These are phyloP conservation scores for Gortyna flavago DNA, from an alignment of 2,888 invertebrate species.

Conservation along the genomic window DNA sequence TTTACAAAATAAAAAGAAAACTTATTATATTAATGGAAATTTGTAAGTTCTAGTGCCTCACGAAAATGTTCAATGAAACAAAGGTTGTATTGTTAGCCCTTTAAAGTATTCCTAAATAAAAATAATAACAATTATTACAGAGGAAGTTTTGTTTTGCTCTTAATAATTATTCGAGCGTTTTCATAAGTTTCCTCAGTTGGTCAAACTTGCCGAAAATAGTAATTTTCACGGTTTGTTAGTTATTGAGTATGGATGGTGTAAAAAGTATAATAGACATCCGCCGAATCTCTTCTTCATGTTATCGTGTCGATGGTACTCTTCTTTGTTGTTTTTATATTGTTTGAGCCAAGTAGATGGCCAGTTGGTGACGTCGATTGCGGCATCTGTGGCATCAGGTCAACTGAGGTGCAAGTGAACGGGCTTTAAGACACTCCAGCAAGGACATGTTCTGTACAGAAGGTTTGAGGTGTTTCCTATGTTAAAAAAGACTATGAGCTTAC, in stretches of 20 bases:
- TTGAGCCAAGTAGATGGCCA: neutral
- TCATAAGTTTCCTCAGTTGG: conserved; percentile 12
- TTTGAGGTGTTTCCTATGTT: neutral
- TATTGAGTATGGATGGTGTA: neutral
- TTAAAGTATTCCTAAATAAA: conserved; percentile 11
- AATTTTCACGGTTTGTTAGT: conserved; percentile 18
- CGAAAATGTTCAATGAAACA: neutral
- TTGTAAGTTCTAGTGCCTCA: neutral
- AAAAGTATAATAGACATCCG: neutral
- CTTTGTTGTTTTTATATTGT: neutral
- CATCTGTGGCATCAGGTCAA: neutral
- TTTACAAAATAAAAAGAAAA: neutral
- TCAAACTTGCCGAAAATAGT: conserved; percentile 23
- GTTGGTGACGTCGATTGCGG: no score
- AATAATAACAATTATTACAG: conserved; percentile 13
- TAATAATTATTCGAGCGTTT: conserved; percentile 50
- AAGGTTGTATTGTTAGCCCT: neutral
- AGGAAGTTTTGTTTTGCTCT: conserved; percentile 42
- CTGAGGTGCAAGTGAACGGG: no score
- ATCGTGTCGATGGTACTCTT: neutral
- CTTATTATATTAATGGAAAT: neutral
- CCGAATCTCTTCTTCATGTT: neutral
- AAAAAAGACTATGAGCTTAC: neutral
- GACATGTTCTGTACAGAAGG: neutral
- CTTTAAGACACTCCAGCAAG: neutral